These are phyloP conservation scores for Pelodytes ibericus DNA, from an alignment of 2,797 vertebrate genomes.

Conservation along the genomic window DNA sequence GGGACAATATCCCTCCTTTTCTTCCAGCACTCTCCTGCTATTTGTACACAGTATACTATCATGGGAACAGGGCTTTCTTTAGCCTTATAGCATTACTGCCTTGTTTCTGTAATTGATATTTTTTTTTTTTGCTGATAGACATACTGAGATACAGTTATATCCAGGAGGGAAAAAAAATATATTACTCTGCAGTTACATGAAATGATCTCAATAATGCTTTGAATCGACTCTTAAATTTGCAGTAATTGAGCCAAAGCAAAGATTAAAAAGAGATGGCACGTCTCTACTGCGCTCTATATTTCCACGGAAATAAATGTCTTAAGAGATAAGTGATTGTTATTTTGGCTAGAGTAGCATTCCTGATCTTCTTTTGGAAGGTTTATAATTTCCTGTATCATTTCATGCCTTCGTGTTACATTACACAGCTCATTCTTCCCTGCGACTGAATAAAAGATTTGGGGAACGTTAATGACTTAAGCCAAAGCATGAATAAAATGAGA, in stretches of 20 bases:
- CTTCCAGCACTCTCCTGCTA: too few relatives aligned
- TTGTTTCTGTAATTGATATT: too few relatives aligned
- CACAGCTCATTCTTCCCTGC: constrained; percentile 22
- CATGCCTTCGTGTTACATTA: constrained; percentile 23
- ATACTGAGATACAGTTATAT: not conserved
- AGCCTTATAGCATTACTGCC: too few relatives aligned
- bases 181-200: not conserved
- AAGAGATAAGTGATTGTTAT: constrained; percentile 14
- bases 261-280: not conserved
- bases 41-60: too few relatives aligned
- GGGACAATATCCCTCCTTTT: too few relatives aligned
- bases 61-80: too few relatives aligned
- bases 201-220: too few relatives aligned
- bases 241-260: not conserved
- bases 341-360: constrained; percentile 13
- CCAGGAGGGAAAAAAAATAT: not conserved
- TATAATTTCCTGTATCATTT: constrained; percentile 34
- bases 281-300: constrained; percentile 6
- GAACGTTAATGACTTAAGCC: constrained; percentile 33
- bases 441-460: constrained; percentile 31
- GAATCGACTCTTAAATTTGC: not conserved
- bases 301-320: not conserved
- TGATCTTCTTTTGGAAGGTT: constrained; percentile 21
- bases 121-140: not conserved
- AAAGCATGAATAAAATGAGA: constrained; percentile 22